Conservation (phyloP, 2,888 invertebrate species). For the Cataglyphis altisquamis region DNA sequence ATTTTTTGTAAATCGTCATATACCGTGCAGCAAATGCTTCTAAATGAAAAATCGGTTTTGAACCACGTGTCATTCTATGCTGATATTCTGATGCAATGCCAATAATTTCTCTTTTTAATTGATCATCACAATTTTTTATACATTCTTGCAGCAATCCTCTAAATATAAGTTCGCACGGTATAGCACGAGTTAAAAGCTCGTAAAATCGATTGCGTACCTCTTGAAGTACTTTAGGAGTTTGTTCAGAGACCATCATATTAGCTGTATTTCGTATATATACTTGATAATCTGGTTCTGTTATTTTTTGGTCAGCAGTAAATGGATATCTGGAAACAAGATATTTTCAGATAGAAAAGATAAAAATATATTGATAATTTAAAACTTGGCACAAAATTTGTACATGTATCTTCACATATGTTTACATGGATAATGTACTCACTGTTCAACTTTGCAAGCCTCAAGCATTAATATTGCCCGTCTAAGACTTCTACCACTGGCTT, state of each 20-base stretch:
- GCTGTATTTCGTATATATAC: slow-evolving; percentile 95
- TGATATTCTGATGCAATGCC: slow-evolving; percentile 96
- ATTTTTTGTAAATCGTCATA: slow-evolving; percentile 97
- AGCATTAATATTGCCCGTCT: slow-evolving; percentile 97
- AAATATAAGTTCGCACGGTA: slow-evolving; percentile 97
- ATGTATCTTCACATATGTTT: not conserved
- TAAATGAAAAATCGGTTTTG: slow-evolving; percentile 97
- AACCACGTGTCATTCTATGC: slow-evolving; percentile 96
- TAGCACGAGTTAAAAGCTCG: slow-evolving; percentile 97
- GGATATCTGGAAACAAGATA: slow-evolving; percentile 89
- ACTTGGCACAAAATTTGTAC: not conserved
- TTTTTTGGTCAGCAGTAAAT: slow-evolving; percentile 92
- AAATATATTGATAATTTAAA: slow-evolving; percentile 1
- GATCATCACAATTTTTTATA: slow-evolving; percentile 95
- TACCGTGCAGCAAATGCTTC: slow-evolving; percentile 99
- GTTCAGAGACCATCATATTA: slow-evolving; percentile 93
- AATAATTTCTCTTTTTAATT: slow-evolving; percentile 94
- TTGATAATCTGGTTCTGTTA: slow-evolving; percentile 97
- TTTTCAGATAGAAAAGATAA: not conserved
- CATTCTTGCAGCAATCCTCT: slow-evolving; percentile 94
- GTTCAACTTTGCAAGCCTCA: slow-evolving; percentile 97
- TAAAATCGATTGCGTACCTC: slow-evolving; percentile 96
- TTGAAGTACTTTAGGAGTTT: slow-evolving; percentile 93
- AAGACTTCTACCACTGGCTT: slow-evolving; percentile 94
- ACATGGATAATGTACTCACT: slow-evolving; percentile 86